Base-by-base conservation (phyloP, 2,888 invertebrate species). In the Stenolophus ochropezus region DNA sequence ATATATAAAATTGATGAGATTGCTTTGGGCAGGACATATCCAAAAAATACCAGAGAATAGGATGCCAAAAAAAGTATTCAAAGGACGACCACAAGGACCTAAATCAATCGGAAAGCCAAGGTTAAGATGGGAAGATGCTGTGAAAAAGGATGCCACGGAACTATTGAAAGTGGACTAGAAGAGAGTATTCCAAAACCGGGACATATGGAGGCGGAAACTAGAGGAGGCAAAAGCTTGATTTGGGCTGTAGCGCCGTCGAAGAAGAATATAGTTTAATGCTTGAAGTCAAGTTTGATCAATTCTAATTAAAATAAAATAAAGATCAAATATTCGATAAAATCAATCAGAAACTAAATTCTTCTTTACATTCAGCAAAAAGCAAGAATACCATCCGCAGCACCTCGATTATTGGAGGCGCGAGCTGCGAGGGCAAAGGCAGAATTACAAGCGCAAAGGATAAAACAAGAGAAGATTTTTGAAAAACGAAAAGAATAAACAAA, bases 201-300 rank as follows among this genome's bases (percentile, higher is more conserved):
- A 51, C 3, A 14, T n/a, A 51, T 51, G 51, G 51, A 51, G 51
- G n/a, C 4, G n/a, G 51, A 51, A 51, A 14, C 3, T 51, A 51
- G 3, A 51, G 51, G 51, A 51, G 51, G 51, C n/a, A 6, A 51
- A 51, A 14, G 51, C 14, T n/a, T 14, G n/a, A 51, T 51, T n/a
- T 51, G 51, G 51, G 51, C 51, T 51, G 51, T 51, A 51, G 51
- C 14, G n/a, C 51, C 51, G n/a, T 51, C n/a, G 51, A 51, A 51
- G 51, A 51, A 51, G 51, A 51, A 51, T n/a, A n/a, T n/a, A n/a
- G n/a, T n/a, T n/a, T n/a, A n/a, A n/a, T n/a, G n/a, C n/a, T n/a
- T n/a, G n/a, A n/a, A n/a, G n/a, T n/a, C n/a, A n/a, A n/a, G n/a
- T n/a, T n/a, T n/a, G n/a, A n/a, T n/a, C n/a, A n/a, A n/a, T n/a